Percentiles rank a stretch among this genome's conserved stretches.
Conservation (phyloP, 2,888 invertebrate genomes). For the Nesidiocoris tenuis region DNA sequence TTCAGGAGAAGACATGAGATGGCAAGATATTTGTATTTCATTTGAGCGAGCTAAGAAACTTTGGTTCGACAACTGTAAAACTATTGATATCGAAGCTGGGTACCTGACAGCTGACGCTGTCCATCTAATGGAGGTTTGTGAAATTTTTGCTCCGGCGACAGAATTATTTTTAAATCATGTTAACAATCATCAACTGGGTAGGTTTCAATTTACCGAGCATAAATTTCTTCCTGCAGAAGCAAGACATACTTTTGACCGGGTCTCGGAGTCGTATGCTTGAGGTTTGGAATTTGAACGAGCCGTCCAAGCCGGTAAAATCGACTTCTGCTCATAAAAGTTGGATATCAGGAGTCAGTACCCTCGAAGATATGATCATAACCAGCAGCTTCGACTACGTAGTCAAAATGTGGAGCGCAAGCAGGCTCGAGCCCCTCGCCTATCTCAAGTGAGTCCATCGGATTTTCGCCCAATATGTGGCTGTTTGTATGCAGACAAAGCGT, state of each 20-base stretch:
- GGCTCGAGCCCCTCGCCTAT: not conserved
- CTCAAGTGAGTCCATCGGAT: not conserved
- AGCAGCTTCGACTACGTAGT: not conserved
- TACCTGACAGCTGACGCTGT: not conserved
- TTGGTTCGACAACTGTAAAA: not conserved
- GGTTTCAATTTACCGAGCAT: too few species aligned
- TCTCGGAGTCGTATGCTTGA: not conserved
- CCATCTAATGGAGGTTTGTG: not conserved
- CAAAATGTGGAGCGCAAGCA: not conserved
- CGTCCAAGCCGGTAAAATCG: too few species aligned
- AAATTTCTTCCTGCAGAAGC: not conserved
- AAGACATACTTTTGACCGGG: not conserved
- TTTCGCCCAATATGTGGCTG: too few species aligned
- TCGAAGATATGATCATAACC: not conserved
- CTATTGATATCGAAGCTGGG: not conserved
- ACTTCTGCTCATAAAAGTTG: slow-evolving; percentile 6
- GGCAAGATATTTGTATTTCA: slow-evolving; percentile 2
- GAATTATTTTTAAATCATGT: too few species aligned
- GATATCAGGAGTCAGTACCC: not conserved
- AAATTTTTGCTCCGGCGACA: too few species aligned
- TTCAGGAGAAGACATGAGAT: slow-evolving; percentile 6
- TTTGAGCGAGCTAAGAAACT: not conserved
- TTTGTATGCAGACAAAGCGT: too few species aligned
- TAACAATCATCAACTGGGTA: too few species aligned
- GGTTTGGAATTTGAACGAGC: not conserved